Base-by-base conservation (phyloP, 2,797 vertebrate genomes). In the Dendrocincla fuliginosa region DNA sequence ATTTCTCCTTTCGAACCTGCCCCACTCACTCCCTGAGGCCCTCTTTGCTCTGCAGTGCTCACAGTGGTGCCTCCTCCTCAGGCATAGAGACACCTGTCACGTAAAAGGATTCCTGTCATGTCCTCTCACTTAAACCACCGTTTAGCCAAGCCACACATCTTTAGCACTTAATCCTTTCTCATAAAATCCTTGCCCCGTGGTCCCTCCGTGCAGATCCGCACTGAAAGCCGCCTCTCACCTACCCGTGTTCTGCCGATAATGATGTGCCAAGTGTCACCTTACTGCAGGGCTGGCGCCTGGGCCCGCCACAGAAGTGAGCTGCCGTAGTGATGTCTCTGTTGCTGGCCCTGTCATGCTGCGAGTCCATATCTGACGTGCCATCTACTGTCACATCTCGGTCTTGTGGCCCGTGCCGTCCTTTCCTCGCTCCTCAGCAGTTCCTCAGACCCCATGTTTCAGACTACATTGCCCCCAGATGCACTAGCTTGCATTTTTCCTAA, bases 141-240 rank as follows among this genome's bases (percentile, higher is more conserved):
- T 83, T 96, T 84, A 84, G 76, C 76, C 87, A 86, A 91, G 81
- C 57, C 64, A 65, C 71, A 84, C 87, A 86, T 86, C 90, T 94
- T 96, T 73, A 96, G 94, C 93, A 73, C 79, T 91, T 95, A 93
- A 96, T 95, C 89, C 87, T 89, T 56, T 46, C 46, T 95, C 77
- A 56, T 80, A 92, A 92, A 92, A 87, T 75, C 44, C 83, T 4
- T 39, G 56, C 73, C 78, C 57, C 2, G 2, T 6, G 37, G 85
- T 61, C 17, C 12, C 30, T 90, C 60, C 1, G 5, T 30, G 65
- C 42, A 14, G 69, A 14, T 64, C 44, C 3, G 9, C 12, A 0
- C 61, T 28, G 89, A 47, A 33, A 84, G 61, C 41, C 1, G 5
- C 74, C 42, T 76, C 64, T 92, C 10, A 5, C 81, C 91, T 46